Conservation (phyloP, 2,888 invertebrate genomes). For the Acanthosepion lycidas region DNA sequence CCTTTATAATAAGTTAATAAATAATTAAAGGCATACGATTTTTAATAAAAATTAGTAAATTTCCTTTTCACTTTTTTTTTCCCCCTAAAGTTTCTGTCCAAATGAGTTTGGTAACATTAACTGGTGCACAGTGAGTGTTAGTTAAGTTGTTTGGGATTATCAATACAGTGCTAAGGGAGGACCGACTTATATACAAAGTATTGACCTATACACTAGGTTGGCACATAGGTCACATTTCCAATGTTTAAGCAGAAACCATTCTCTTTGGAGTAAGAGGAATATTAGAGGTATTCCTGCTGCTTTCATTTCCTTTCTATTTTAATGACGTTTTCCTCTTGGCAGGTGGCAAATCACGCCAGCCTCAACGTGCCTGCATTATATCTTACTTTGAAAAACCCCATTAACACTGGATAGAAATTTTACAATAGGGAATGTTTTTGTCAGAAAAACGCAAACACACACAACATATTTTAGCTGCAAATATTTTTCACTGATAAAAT, state of each 20-base stretch:
- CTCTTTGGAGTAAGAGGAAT: background rate
- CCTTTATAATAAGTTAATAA: no score
- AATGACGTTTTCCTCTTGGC: background rate
- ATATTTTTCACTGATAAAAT: background rate
- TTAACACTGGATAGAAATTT: background rate
- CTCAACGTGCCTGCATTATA: background rate
- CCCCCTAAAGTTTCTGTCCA: no score
- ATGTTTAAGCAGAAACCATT: background rate
- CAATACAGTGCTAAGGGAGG: no score
- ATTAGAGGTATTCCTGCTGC: background rate
- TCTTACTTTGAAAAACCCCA: background rate
- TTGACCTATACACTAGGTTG: background rate
- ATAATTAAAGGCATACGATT: no score
- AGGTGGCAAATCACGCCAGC: background rate
- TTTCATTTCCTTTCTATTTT: background rate
- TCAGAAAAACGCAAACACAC: background rate
- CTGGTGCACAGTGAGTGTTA: no score
- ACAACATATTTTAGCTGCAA: background rate
- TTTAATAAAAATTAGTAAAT: no score
- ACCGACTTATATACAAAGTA: no score
- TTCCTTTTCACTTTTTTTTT: no score
- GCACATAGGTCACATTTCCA: background rate
- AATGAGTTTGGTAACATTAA: no score
- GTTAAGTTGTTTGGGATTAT: no score
- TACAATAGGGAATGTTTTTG: background rate